Evolutionary conservation across 2,797 vertebrate genomes (phyloP), one percentile per base, ranked within the genome.

Genomic region (Gouania willdenowi): DNA sequence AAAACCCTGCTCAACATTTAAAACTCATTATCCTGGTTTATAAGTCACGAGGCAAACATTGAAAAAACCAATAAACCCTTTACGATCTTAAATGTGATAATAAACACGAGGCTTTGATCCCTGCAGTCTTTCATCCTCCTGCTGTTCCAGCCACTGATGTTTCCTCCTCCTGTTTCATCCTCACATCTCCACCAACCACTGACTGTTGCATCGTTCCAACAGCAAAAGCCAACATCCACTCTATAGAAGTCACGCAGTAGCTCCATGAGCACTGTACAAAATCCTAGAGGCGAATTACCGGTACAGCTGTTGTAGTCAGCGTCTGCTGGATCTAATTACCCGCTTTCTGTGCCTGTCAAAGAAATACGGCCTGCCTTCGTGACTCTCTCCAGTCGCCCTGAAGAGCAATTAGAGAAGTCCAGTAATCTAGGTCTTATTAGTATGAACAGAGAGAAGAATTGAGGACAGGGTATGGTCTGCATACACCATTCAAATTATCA

Each of bases 241-340:
- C 69, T 68, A n/a, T 70, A 55, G 63, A 70, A 75, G 39, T 45
- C 2, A 4, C 23, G 30, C n/a, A n/a, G n/a, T n/a, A n/a, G n/a
- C n/a, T n/a, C n/a, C n/a, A n/a, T n/a, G 60, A 69, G 22, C 56
- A 73, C 40, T 26, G 32, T 53, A 45, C 48, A 63, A 36, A 37
- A 53, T 43, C 44, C 56, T 54, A 31, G 36, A 39, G 61, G 46
- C 43, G 50, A 57, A 80, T 82, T 76, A 81, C 71, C 45, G 54
- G 66, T 40, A 55, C 65, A 76, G 71, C 74, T 74, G 67, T 67
- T 75, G 43, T 65, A 75, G 60, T 24, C 49, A 48, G 66, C 58
- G 60, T 77, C 78, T 77, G 61, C 66, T 71, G 52, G 63, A 77
- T 86, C 71, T 79, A 81, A 86, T 84, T 82, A 82, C 68, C 40